Conservation (phyloP, 2,888 invertebrate species). For the Alviniconcha strummeri region DNA sequence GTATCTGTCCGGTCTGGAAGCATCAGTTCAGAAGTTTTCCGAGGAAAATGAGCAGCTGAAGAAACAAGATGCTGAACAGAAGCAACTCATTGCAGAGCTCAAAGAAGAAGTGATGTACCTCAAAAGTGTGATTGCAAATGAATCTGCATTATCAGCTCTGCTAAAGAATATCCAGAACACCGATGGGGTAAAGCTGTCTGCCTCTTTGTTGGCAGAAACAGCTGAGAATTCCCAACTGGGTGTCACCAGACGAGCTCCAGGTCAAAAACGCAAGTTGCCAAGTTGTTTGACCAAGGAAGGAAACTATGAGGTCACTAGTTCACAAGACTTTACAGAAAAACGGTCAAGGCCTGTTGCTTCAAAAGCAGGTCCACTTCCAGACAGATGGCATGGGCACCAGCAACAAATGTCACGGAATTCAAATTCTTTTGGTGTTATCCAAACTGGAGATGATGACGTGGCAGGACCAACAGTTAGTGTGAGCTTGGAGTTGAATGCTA, state of each 20-base stretch:
- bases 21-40: background rate
- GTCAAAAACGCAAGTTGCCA: background rate
- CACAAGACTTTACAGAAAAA: background rate
- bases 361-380: background rate
- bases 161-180: background rate
- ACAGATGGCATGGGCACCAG: background rate
- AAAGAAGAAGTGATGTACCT: conserved; percentile 5
- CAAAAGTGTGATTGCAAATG: conserved; percentile 8
- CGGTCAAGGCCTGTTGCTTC: background rate
- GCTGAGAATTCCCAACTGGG: background rate
- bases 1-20: background rate
- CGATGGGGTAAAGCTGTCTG: background rate
- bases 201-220: background rate
- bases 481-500: background rate
- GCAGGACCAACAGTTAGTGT: background rate
- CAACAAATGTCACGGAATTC: background rate
- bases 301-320: background rate
- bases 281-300: too few relatives aligned
- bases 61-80: background rate
- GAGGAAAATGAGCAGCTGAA: background rate
- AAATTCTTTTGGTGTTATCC: background rate
- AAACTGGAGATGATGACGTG: background rate
- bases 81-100: background rate
- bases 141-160: conserved; percentile 9
- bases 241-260: background rate